Conservation (phyloP, 2,888 invertebrate species). For the Epirrhoe tristata region DNA sequence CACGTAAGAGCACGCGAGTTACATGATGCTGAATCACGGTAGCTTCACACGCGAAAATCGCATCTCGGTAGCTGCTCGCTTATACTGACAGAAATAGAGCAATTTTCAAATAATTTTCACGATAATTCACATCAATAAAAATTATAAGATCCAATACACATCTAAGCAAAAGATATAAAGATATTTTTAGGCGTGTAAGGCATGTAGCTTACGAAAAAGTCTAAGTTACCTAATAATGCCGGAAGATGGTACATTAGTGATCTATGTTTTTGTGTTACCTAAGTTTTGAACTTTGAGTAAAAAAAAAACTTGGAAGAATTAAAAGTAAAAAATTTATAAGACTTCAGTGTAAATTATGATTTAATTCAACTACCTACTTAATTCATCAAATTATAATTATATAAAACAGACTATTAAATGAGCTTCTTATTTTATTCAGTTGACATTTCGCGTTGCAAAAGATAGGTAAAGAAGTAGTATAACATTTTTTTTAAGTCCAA, state of each 20-base stretch:
- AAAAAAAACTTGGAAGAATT: background rate
- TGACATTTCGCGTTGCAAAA: background rate
- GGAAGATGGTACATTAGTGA: background rate
- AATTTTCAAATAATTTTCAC: slow-evolving; percentile 12
- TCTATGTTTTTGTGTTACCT: background rate
- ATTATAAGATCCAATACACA: background rate
- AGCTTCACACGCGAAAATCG: slow-evolving; percentile 56
- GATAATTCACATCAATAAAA: background rate
- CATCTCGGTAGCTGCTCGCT: slow-evolving; percentile 55
- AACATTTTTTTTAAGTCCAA: background rate
- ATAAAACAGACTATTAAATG: background rate
- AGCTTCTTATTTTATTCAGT: background rate
- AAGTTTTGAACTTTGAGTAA: background rate
- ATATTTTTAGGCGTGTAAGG: background rate
- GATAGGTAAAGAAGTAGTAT: background rate
- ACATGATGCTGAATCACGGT: slow-evolving; percentile 17
- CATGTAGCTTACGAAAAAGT: background rate
- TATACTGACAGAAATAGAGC: slow-evolving; percentile 4
- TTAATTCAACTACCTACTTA: background rate
- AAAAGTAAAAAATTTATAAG: background rate
- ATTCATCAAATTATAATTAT: background rate
- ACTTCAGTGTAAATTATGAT: background rate
- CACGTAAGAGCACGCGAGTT: slow-evolving; percentile 43
- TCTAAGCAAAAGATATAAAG: no score
- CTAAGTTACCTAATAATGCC: background rate